Base-by-base conservation (phyloP, 2,888 invertebrate species). In the Euplagia quadripunctaria region DNA sequence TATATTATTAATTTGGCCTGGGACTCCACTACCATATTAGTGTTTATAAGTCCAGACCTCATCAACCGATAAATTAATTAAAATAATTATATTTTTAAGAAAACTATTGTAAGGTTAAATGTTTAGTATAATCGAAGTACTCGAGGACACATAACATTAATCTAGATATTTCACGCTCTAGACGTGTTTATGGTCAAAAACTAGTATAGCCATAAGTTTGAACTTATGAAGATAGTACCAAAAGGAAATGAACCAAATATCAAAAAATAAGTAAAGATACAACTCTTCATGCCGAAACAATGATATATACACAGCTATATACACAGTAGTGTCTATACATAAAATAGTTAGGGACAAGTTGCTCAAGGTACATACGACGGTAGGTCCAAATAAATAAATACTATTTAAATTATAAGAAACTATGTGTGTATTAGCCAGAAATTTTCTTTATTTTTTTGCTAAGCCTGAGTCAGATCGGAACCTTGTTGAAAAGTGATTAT, bases 131-230 rank as follows among this genome's bases (percentile, higher is more conserved):
- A 43, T 5, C 31, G 9, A 64, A 64, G 42, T 43, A 42, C 64
- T 64, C 8, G 6, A 75, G 67, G 67, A 65, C 73, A 82, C 81
- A 82, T 76, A 78, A 49, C 72, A 81, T 82, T 80, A 76, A 75
- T 82, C 80, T 78, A 17, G 65, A 74, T 82, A 73, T 76, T 81
- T 72, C 73, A 78, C 73, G 78, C 73, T 63, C 76, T 78, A 72
- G 71, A 76, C 72, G 58, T 76, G 73, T 80, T 43, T 64, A 82
- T 74, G 71, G 76, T 64, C 71, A 73, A 64, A 42, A 68, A 71
- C 65, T 80, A 76, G 72, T 46, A 63, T 68, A 43, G 70, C 78
- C 83, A 82, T 69, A 63, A 31, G 72, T 74, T 76, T 71, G 52
- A 42, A 58, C 11, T 31, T 61, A 20, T 12, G 6, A 31, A 31